Conservation (phyloP, 2,888 invertebrate genomes). For the Bombylius major region DNA sequence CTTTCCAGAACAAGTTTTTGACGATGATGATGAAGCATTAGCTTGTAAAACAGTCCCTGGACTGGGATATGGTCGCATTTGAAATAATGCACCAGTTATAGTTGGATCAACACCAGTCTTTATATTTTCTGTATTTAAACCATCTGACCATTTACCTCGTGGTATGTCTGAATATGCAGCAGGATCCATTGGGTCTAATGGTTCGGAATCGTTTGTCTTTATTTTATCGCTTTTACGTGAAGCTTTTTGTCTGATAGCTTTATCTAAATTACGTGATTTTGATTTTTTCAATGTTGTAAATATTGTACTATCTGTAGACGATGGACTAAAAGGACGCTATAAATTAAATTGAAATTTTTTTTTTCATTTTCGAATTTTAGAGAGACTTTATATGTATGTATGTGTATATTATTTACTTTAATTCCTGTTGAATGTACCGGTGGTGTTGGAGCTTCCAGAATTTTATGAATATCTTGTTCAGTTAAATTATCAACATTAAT, state of each 20-base stretch:
- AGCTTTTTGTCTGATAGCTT: constrained; percentile 8
- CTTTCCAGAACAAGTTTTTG: no score
- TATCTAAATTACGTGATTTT: constrained; percentile 16
- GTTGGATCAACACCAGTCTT: constrained; percentile 86
- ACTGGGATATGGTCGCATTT: constrained; percentile 87
- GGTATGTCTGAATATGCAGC: constrained; percentile 85
- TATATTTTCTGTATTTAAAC: constrained; percentile 23
- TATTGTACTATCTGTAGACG: not conserved
- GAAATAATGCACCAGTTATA: constrained; percentile 79
- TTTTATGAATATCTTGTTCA: constrained; percentile 13
- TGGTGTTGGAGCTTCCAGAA: constrained; percentile 9
- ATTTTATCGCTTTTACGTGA: not conserved
- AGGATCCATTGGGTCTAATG: constrained; percentile 89
- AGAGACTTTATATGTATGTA: no score
- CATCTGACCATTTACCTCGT: constrained; percentile 72
- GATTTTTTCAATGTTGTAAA: constrained; percentile 10
- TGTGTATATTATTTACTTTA: no score
- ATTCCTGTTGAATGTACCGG: not conserved
- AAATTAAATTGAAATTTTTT: not conserved
- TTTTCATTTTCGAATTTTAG: no score
- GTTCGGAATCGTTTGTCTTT: constrained; percentile 9
- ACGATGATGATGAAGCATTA: constrained; percentile 31
- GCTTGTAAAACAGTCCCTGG: constrained; percentile 84
- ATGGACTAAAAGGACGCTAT: constrained; percentile 5
- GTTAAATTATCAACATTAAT: not conserved